Percentiles rank a stretch among this genome's conserved stretches.
Evolutionary conservation across 2,888 invertebrate genomes (phyloP).

Genomic region (Alsophila aescularia): DNA sequence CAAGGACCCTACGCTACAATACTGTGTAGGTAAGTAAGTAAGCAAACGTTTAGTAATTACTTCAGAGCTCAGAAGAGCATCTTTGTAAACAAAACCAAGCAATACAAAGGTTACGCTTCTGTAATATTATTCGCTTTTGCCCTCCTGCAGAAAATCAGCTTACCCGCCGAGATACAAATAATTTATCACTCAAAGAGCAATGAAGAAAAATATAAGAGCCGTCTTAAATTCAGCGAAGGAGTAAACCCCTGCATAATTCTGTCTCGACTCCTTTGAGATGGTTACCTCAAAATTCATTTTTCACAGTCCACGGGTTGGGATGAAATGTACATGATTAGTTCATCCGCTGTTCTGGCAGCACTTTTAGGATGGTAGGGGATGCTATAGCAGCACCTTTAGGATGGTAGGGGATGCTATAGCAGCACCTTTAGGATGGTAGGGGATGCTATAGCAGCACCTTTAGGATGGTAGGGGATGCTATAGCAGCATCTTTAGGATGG

Average conservation of each 20-base stretch:
- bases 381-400: too few relatives aligned
- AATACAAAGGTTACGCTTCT: conserved; percentile 18
- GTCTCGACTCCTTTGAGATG: conserved; percentile 56
- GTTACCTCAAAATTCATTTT: conserved; percentile 69
- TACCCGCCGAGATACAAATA: conserved; percentile 30
- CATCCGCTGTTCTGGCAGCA: conserved; percentile 45
- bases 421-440: too few relatives aligned
- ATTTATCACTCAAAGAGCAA: conserved; percentile 37
- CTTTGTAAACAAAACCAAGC: conserved; percentile 21
- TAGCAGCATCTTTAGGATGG: too few relatives aligned
- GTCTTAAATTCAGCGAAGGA: conserved; percentile 39
- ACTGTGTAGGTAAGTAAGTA: too few relatives aligned
- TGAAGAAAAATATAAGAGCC: conserved; percentile 32
- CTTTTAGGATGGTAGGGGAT: background rate
- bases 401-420: too few relatives aligned
- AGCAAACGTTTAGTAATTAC: background rate
- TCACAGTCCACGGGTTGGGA: conserved; percentile 55
- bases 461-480: too few relatives aligned
- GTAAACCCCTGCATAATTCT: conserved; percentile 60
- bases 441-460: too few relatives aligned
- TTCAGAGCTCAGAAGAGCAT: background rate
- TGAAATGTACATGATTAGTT: conserved; percentile 68
- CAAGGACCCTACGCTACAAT: too few relatives aligned
- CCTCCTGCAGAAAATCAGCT: conserved; percentile 29
- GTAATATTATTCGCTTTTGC: conserved; percentile 23